Evolutionary conservation across 2,113 vertebrate species (phyloP).

Genomic region (Steatornis caripensis): DNA sequence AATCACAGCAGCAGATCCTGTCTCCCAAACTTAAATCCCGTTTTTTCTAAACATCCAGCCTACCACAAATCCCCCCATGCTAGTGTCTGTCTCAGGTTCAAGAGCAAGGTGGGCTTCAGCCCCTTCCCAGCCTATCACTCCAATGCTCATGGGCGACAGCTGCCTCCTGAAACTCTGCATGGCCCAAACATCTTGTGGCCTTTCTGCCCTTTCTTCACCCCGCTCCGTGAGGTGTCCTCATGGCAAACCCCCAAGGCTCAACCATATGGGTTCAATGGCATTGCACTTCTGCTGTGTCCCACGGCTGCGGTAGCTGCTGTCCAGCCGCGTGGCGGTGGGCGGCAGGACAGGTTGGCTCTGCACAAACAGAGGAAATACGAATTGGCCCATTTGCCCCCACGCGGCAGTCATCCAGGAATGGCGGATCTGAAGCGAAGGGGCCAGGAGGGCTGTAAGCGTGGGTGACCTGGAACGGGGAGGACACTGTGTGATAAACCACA

Average conservation of each 20-base stretch:
- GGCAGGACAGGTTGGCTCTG: neutral
- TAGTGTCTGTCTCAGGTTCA: neutral
- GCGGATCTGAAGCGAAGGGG: neutral
- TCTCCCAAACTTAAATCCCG: neutral
- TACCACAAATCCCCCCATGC: neutral
- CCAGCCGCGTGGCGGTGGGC: neutral
- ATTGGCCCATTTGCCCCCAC: neutral
- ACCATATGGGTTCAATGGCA: fast-evolving
- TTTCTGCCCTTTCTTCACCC: neutral
- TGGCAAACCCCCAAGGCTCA: neutral
- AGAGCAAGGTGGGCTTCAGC: neutral
- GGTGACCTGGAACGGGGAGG: neutral
- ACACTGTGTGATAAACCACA: neutral
- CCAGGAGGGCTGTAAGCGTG: neutral
- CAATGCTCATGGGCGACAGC: neutral
- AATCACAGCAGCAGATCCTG: neutral
- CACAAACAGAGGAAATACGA: neutral
- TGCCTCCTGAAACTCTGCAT: neutral
- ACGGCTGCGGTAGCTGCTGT: fast-evolving
- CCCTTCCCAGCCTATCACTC: neutral
- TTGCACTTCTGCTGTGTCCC: neutral
- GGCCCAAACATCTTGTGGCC: neutral
- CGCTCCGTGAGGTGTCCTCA: neutral
- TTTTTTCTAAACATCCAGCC: neutral
- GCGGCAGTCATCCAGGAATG: neutral